Evolutionary conservation across 2,797 vertebrate species (phyloP).

Genomic region (Gambusia yucatana): DNA sequence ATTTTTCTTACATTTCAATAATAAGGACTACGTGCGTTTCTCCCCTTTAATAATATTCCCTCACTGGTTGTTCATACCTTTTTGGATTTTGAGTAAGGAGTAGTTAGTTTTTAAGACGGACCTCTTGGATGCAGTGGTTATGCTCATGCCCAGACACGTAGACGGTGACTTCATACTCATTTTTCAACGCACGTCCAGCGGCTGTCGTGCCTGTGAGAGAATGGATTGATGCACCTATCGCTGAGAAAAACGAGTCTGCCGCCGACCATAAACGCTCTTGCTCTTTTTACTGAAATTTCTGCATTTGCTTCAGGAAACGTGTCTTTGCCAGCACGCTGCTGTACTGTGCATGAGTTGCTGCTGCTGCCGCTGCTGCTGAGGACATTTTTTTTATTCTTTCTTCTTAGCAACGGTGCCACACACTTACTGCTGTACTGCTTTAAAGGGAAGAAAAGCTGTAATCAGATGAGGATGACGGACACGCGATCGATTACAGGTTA

Average conservation of each 20-base stretch:
- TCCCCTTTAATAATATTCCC: neutral
- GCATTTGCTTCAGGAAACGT: constrained; percentile 12
- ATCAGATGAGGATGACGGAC: constrained; percentile 39
- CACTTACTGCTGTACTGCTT: constrained; percentile 29
- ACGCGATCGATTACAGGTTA: constrained; percentile 29
- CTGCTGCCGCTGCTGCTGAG: constrained; percentile 14
- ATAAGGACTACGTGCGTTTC: neutral
- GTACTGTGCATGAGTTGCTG: constrained; percentile 11
- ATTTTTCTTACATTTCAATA: neutral
- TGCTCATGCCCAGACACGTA: constrained; percentile 67
- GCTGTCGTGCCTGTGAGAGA: constrained; percentile 44
- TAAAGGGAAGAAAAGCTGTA: constrained; percentile 43
- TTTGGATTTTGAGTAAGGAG: neutral
- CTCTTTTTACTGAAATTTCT: neutral
- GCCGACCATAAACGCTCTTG: neutral
- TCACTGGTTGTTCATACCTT: neutral
- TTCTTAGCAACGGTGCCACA: constrained; percentile 50
- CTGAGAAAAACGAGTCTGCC: constrained; percentile 25
- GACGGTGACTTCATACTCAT: constrained; percentile 78
- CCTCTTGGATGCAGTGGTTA: constrained; percentile 52
- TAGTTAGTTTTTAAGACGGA: constrained; percentile 5
- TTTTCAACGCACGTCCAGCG: constrained; percentile 61
- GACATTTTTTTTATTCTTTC: constrained; percentile 2
- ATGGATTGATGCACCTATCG: constrained; percentile 45
- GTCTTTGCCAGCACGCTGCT: neutral